Evolutionary conservation across 37 sponge, comb jelly and placozoan genomes (phyloP), one percentile per base, ranked within the genome.

Genomic region (Halichondria panicea): DNA sequence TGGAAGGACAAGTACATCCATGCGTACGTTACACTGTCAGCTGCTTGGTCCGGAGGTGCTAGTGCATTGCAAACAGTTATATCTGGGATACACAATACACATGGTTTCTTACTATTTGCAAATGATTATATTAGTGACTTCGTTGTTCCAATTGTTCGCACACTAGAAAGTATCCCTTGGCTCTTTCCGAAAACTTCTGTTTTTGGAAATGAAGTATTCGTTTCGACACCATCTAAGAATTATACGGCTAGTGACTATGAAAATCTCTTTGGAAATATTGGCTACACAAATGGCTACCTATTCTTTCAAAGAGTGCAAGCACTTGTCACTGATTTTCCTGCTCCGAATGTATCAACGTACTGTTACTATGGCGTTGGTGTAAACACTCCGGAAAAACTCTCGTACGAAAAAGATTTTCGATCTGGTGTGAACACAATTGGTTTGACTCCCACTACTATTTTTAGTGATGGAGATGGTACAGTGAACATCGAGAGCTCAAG

Each of bases 281-380:
- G 81, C 3, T 54, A 62, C 0, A 53, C 81, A 15, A 44, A 78
- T 33, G 93, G 90, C 0, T 48, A 30, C 35, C 35, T 31, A 32
- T 61, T 76, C 58, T 80, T 69, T 39, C 75, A 53, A 35, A 63
- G 38, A 4, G 71, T 73, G 13, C n/a, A n/a, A n/a, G n/a, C n/a
- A n/a, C n/a, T n/a, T n/a, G 81, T 70, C 4, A 55, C 42, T 30
- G 81, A 61, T 31, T 82, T 32, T 4, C 33, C 53, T 11, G 78
- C 78, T 4, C 89, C 92, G 2, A 70, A 75, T 44, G 92, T 95
- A n/a, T n/a, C n/a, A n/a, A n/a, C n/a, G n/a, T n/a, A n/a, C n/a
- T n/a, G n/a, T n/a, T n/a, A n/a, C n/a, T 83, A 95, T 72, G 92
- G 95, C 13, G 30, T 46, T 1, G 74, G 44, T 22, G 37, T 52